Percentiles rank a stretch among this genome's conserved stretches.
Evolutionary conservation across 2,113 vertebrate genomes (phyloP).

Genomic region (Dinomys branickii): DNA sequence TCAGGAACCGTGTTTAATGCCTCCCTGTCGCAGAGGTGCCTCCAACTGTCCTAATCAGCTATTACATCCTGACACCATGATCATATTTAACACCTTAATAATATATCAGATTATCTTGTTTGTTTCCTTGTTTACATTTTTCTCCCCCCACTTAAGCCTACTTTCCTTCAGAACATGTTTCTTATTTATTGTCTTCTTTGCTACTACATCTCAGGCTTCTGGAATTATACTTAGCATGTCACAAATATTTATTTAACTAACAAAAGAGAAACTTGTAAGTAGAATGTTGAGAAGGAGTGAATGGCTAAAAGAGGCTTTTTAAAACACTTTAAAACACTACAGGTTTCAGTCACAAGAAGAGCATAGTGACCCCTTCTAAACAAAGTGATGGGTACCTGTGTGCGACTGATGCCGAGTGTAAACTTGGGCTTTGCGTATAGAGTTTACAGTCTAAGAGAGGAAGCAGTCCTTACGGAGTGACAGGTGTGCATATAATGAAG

Average conservation of each 20-base stretch:
- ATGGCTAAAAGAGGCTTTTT: not conserved
- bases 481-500: not conserved
- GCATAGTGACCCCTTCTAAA: too few species aligned
- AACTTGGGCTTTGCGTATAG: not conserved
- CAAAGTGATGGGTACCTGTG: not conserved
- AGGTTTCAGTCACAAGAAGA: not conserved
- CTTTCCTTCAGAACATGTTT: not conserved
- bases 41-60: not conserved
- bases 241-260: not conserved
- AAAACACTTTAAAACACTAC: not conserved
- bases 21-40: not conserved
- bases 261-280: not conserved
- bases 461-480: not conserved
- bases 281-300: not conserved
- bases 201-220: not conserved
- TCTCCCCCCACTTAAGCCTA: not conserved
- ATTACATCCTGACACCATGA: not conserved
- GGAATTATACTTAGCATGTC: not conserved
- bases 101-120: not conserved
- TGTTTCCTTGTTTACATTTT: not conserved
- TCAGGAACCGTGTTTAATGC: not conserved
- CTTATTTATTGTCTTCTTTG: not conserved
- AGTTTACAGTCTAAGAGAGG: not conserved
- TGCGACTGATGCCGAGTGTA: not conserved
- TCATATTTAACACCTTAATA: not conserved